phyloP scores from a whole-genome alignment of 2,113 vertebrate genomes.

The Saiga tatarica region DNA sequence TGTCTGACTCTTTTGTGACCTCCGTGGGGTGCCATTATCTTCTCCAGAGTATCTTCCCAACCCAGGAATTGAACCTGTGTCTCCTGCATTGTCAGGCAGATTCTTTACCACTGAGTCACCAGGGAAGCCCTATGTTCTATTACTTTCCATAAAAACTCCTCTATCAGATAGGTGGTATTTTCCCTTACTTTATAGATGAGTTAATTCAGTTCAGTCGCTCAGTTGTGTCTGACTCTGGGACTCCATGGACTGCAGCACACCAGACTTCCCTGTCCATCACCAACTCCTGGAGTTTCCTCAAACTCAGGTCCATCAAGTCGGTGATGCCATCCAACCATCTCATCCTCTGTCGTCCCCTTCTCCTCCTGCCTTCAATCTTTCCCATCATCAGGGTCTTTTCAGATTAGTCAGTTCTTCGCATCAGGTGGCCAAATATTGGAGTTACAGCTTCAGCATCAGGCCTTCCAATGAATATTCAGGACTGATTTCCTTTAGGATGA shows the following conservation, averaged over 20 bases:
- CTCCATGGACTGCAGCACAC: background rate
- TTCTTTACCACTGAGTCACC: background rate
- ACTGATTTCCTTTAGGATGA: background rate
- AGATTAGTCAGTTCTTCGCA: background rate
- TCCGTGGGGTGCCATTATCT: background rate
- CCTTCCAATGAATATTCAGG: background rate
- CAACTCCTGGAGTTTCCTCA: background rate
- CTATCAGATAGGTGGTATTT: background rate
- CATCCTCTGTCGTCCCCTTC: background rate
- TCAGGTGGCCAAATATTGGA: background rate
- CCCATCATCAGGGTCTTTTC: background rate
- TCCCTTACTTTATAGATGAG: background rate
- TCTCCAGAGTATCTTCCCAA: background rate
- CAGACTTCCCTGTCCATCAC: background rate
- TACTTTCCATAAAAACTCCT: background rate
- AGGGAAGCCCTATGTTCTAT: background rate
- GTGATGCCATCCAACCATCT: background rate
- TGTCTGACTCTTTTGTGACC: background rate
- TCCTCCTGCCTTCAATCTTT: background rate
- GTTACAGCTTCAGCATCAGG: background rate
- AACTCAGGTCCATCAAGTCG: background rate
- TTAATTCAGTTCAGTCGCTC: background rate
- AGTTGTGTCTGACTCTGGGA: background rate
- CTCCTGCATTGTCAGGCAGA: background rate
- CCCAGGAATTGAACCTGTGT: background rate